A percentile compares a stretch with the other conserved stretches of the same genome.
Evolutionary conservation across 2,888 invertebrate genomes (phyloP).

Genomic region (Neocrepidodera transversa): DNA sequence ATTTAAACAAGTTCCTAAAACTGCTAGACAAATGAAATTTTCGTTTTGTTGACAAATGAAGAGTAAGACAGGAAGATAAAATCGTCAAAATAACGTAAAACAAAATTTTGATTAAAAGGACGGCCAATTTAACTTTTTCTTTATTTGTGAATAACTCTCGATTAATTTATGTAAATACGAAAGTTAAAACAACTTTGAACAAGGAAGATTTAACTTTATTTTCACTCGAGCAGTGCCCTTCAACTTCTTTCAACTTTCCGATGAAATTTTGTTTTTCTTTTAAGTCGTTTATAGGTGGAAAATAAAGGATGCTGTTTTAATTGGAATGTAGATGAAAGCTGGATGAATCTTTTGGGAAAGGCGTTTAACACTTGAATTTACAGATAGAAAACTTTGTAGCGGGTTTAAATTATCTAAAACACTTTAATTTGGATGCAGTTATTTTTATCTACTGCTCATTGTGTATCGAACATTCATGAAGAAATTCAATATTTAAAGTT

Average conservation of each 20-base stretch:
- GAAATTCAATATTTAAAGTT: no score
- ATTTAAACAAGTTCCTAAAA: conserved; percentile 7
- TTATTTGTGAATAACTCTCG: conserved; percentile 37
- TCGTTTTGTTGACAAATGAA: conserved; percentile 10
- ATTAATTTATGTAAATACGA: conserved; percentile 40
- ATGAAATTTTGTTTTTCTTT: conserved; percentile 26
- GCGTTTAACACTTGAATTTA: not conserved
- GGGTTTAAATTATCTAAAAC: no score
- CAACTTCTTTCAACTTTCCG: conserved; percentile 26
- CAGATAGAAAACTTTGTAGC: not conserved
- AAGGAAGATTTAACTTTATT: conserved; percentile 31
- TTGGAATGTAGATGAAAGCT: conserved; percentile 16
- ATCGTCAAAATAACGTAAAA: conserved; percentile 18
- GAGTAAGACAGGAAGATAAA: conserved; percentile 12
- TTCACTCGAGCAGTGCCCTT: conserved; percentile 20
- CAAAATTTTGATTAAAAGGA: conserved; percentile 32
- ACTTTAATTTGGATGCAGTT: no score
- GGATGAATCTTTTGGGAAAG: conserved; percentile 1
- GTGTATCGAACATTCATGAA: no score
- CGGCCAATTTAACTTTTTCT: conserved; percentile 35
- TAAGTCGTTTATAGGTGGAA: conserved; percentile 24
- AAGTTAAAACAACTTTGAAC: conserved; percentile 32
- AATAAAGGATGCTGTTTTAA: conserved; percentile 19
- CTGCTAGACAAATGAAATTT: conserved; percentile 8
- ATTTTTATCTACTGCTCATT: no score